phyloP scores from a whole-genome alignment of 2,113 vertebrate genomes.

The Sprattus sprattus region DNA sequence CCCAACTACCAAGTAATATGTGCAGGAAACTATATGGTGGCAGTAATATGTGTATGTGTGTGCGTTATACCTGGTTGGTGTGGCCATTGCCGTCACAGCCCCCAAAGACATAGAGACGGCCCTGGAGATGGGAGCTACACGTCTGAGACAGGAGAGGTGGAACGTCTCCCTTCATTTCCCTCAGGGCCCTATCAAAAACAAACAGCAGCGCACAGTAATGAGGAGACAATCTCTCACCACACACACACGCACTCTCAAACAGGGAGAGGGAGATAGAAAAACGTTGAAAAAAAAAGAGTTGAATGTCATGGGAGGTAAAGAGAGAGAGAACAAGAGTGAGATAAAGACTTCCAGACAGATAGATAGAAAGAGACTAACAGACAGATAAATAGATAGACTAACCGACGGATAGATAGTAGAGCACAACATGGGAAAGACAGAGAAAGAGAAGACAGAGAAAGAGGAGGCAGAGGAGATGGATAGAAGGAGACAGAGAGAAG shows the following conservation, averaged over 20 bases:
- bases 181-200: conserved; percentile 74
- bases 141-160: conserved; percentile 82
- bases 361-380: not conserved
- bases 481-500: not conserved
- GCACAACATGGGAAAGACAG: not conserved
- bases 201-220: conserved; percentile 23
- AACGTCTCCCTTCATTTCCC: conserved; percentile 80
- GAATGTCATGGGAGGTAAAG: not conserved
- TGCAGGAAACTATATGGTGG: not conserved
- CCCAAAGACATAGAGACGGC: conserved; percentile 86
- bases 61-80: conserved; percentile 80
- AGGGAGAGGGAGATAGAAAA: not conserved
- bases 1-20: not conserved
- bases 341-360: not conserved
- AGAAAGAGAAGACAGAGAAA: not conserved
- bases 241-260: not conserved
- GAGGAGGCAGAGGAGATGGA: not conserved
- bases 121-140: conserved; percentile 79
- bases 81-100: conserved; percentile 83
- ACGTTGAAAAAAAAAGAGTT: not conserved
- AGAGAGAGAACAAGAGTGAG: not conserved
- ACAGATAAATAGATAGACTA: not conserved
- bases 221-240: too few species aligned
- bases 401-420: not conserved
- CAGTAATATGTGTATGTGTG: not conserved